phyloP scores from a whole-genome alignment of 2,888 invertebrate species.

The Drosophila meridionalis region DNA sequence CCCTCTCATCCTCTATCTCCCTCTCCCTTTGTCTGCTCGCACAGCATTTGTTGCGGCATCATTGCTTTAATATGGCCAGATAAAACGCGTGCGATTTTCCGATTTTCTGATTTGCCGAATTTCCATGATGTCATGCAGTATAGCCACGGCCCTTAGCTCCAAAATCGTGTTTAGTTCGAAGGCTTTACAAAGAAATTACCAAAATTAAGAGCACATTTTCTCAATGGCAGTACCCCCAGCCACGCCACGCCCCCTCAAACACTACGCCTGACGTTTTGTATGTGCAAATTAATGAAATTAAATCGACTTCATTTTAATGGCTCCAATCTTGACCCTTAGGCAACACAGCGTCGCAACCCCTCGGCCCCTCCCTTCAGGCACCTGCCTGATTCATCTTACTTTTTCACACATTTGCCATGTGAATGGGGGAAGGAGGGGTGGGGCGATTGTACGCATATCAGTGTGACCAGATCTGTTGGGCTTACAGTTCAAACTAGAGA shows the following conservation, averaged over 20 bases:
- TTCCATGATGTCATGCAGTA: slow-evolving; percentile 55
- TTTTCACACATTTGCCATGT: slow-evolving; percentile 13
- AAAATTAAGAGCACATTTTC: slow-evolving; percentile 68
- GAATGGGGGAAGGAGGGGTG: neutral
- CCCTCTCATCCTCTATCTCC: neutral
- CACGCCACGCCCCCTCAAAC: neutral
- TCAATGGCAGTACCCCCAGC: slow-evolving; percentile 15
- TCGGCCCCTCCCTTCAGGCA: neutral
- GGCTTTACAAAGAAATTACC: slow-evolving; percentile 59
- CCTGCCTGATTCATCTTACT: neutral
- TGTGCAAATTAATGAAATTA: slow-evolving; percentile 75
- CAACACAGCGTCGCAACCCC: neutral
- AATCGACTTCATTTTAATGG: slow-evolving; percentile 72
- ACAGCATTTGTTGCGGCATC: slow-evolving; percentile 51
- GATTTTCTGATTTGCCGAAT: slow-evolving; percentile 17
- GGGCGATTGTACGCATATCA: slow-evolving; percentile 26
- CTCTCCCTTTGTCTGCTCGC: neutral
- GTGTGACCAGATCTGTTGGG: slow-evolving; percentile 28
- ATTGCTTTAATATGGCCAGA: slow-evolving; percentile 62
- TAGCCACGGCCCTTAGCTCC: neutral
- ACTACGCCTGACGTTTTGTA: slow-evolving; percentile 4
- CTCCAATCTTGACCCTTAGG: slow-evolving; percentile 30
- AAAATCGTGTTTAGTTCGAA: neutral
- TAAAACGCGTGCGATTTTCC: slow-evolving; percentile 23
- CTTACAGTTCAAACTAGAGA: neutral